Evolutionary conservation across 2,113 vertebrate species (phyloP), one percentile per base, ranked within the genome.

Genomic region (Plecotus auritus): DNA sequence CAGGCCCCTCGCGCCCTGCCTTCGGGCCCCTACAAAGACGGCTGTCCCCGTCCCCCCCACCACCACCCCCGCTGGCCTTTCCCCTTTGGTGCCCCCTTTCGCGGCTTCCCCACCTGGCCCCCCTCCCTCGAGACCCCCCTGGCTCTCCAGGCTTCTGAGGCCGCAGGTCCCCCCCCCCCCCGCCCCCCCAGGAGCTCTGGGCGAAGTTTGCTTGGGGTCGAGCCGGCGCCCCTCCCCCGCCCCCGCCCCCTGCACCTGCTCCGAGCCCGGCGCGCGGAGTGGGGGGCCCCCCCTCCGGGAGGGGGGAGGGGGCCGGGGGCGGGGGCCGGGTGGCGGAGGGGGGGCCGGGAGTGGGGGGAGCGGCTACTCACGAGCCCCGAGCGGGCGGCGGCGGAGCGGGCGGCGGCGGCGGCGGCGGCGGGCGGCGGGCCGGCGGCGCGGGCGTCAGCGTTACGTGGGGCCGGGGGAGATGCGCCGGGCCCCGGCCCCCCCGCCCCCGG

Each of bases 41-140:
- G 64, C 78, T 86, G n/a, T 88, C 88, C 72, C 86, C 76, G 54
- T 28, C 59, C 93, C 76, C 90, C 70, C 87, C 88, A 42, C 85
- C 56, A 47, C 88, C 42, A 67, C 64, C 64, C 47, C 72, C 40
- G 98, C 28, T 99, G 98, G 87, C 99, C 99, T 88, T 99, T 99
- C 30, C 98, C 99, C 97, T 98, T 42, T 30, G 93, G 80, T 54
- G 81, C 92, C 84, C 69, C 83, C 70, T 92, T 91, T 74, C 96
- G 84, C 22, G 67, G 72, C 80, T 97, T 64, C 73, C 81, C 95
- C 77, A 56, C 95, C 96, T 72, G 96, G 90, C 59, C 96, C 86
- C 92, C 45, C 74, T 51, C 72, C 76, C 20, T 42, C 13, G 18
- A 37, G 42, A 42, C 59, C 95, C 91, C 94, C 95, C 85, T 54